A percentile compares a stretch with the other conserved stretches of the same genome.
Evolutionary conservation across 1,140 invertebrate genomes (phyloP).

Genomic region (Camponotus pennsylvanicus): DNA sequence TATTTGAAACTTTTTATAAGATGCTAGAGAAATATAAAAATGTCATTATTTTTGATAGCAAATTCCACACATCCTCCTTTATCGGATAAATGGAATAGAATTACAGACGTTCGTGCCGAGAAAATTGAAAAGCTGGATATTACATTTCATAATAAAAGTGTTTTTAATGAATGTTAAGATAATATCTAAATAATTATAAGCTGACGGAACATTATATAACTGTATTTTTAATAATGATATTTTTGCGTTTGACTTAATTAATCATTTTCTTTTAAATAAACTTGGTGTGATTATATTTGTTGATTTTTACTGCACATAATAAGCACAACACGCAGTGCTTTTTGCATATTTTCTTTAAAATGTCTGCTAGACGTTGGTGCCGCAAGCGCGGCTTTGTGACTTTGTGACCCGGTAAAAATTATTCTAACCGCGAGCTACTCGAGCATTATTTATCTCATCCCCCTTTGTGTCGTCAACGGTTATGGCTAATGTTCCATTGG

Average conservation of each 20-base stretch:
- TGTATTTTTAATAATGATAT: not conserved
- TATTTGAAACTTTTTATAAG: not conserved
- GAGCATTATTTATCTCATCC: conserved; percentile 38
- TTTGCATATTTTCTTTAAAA: conserved; percentile 16
- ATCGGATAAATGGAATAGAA: conserved; percentile 14
- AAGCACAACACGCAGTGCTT: not conserved
- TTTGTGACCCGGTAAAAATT: conserved; percentile 17
- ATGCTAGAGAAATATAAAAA: not conserved
- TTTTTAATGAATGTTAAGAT: conserved; percentile 15
- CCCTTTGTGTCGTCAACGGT: conserved; percentile 6
- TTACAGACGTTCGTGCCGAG: not conserved
- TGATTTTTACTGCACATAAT: conserved; percentile 13
- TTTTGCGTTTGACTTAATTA: not conserved
- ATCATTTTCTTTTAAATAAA: not conserved
- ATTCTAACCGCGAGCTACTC: conserved; percentile 27
- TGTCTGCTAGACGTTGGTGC: not conserved
- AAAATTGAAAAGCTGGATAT: not conserved
- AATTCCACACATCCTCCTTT: not conserved
- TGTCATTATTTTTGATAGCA: not conserved
- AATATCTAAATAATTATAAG: not conserved
- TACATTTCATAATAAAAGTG: not conserved
- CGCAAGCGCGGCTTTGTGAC: conserved; percentile 16
- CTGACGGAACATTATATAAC: not conserved
- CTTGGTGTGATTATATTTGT: not conserved
- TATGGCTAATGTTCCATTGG: conserved; percentile 22